Evolutionary conservation across 2,888 invertebrate genomes (phyloP), one percentile per base, ranked within the genome.

Genomic region (Cosmia pyralina): DNA sequence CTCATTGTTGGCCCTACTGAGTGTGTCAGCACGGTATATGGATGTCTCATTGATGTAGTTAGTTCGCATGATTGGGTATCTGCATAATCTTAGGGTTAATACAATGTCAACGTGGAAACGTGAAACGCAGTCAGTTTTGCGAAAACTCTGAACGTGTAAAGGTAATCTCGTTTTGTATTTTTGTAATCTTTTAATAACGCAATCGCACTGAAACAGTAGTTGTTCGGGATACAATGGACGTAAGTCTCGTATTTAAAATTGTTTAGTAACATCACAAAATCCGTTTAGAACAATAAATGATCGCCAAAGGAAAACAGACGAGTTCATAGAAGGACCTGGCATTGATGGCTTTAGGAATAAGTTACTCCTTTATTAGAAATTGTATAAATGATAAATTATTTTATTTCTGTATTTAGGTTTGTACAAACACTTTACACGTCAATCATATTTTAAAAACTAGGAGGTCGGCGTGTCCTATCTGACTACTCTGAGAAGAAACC

Each of bases 1-100:
- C 74, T 74, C 73, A 73, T 73, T 70, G 83, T 82, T 75, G 46
- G 22, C 55, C 57, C 69, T 66, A 50, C 74, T 79, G 68, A 70
- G 58, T 63, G 53, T 67, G 52, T 71, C 48, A 59, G 69, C 22
- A 22, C 41, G n/a, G 79, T 28, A 41, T 41, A 22, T 38, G n/a
- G 44, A 57, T 57, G 22, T 48, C 6, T 48, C 19, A 28, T 50
- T 52, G 44, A 65, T 57, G 17, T 48, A 44, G 48, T 15, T 17
- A 46, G 38, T 19, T 17, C 38, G 38, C 19, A 15, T 55, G n/a
- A 52, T n/a, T 63, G 0, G 2, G 3, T 19, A 50, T 72, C 13
- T 22, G 17, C 4, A 65, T 65, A 19, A 5, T 19, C 19, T 34
- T 17, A n/a, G 2, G 7, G 19, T 28, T 28, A 53, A 22, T 65